Evolutionary conservation across 2,797 vertebrate genomes (phyloP).

Genomic region (Sebastiscus tertius): DNA sequence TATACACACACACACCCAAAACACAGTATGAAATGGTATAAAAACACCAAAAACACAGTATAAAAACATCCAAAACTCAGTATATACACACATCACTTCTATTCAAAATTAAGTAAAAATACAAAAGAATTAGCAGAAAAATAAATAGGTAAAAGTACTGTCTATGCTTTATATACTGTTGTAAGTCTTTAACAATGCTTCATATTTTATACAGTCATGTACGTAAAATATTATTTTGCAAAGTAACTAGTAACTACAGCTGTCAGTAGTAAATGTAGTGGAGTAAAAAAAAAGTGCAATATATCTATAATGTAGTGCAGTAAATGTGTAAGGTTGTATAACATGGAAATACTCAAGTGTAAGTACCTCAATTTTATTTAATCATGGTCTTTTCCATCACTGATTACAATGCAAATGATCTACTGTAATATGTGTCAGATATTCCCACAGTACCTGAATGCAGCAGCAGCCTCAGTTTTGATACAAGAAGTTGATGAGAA

Average conservation of each 20-base stretch:
- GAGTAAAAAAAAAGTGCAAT: neutral
- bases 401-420: neutral
- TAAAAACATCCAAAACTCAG: too few species aligned
- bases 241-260: neutral
- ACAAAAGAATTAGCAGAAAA: too few species aligned
- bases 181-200: neutral
- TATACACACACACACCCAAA: too few species aligned
- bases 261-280: neutral
- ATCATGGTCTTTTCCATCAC: neutral
- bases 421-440: neutral
- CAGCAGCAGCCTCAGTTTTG: neutral
- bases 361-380: neutral
- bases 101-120: too few species aligned
- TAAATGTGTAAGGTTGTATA: neutral
- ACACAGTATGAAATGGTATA: too few species aligned
- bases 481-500: neutral
- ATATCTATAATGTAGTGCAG: neutral
- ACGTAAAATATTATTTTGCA: neutral
- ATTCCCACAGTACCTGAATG: slow-evolving; percentile 11
- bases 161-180: neutral
- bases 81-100: too few species aligned
- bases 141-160: too few species aligned
- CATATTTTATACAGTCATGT: neutral
- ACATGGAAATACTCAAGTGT: neutral
- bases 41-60: too few species aligned